Evolutionary conservation across 1,140 invertebrate genomes (phyloP), one percentile per base, ranked within the genome.

Genomic region (Harlomillsia oculata): DNA sequence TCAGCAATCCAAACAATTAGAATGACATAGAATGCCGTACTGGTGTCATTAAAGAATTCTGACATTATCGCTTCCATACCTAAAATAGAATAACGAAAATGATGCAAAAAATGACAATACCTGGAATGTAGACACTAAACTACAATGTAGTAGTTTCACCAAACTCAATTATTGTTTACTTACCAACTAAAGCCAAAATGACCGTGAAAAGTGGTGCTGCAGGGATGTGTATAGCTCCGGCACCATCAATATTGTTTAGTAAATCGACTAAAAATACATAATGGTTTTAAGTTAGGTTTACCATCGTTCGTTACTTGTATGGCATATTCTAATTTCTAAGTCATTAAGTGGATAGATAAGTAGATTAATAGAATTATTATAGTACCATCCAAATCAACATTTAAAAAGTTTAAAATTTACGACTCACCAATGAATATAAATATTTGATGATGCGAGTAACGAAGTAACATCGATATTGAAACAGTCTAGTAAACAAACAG

Each of bases 21-120:
- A 70, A 99, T 99, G 26, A 99, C 94, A 74, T 99, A 97, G 74
- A 99, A 99, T 1, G 95, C 94, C 11, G 95, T 99, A 0, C 90
- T 90, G 0, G 91, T 96, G 71, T 99, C 95, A 72, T 96, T 96
- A 77, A 99, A 99, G 72, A 99, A 97, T 75, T 99, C 96, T 0
- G 92, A 96, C 95, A 99, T 99, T 48, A 99, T 97, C 0, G 95
- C 93, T 72, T 99, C 95, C 92, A 99, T 97, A 32, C 94, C 93
- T 97, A n/a, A n/a, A n/a, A n/a, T n/a, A n/a, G n/a, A n/a, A n/a
- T 43, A 43, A 11, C 13, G 13, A 6, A 43, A 53, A 41, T 4
- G 41, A 50, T 50, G 11, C 20, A 16, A 18, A 28, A 53, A n/a
- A 39, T 8, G 41, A 25, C n/a, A n/a, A n/a, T n/a, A n/a, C n/a